These are phyloP conservation scores for Meliscaeva auricollis DNA, from an alignment of 2,888 invertebrate species.

Conservation along the genomic window DNA sequence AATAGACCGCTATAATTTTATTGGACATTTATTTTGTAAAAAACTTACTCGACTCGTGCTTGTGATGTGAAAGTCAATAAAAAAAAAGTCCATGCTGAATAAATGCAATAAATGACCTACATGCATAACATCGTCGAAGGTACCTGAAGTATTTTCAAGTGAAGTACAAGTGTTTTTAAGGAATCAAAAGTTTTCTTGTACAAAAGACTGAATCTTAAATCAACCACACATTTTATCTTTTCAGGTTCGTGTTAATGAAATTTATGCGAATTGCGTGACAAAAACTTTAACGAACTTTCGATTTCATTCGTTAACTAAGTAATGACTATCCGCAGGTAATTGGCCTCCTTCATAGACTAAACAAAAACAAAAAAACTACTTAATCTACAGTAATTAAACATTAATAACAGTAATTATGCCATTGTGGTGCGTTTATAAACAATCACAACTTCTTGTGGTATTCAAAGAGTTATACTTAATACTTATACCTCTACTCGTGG, in stretches of 20 bases:
- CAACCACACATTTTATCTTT: neutral
- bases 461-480: conserved; percentile 10
- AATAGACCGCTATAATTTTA: too few relatives aligned
- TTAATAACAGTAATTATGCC: conserved; percentile 55
- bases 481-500: neutral
- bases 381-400: conserved; percentile 53
- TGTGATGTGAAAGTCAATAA: too few relatives aligned
- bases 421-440: conserved; percentile 52
- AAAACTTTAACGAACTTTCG: conserved; percentile 50
- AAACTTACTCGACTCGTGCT: too few relatives aligned
- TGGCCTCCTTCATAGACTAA: conserved; percentile 30
- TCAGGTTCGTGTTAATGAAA: conserved; percentile 52
- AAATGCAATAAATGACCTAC: too few relatives aligned
- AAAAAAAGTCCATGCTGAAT: too few relatives aligned
- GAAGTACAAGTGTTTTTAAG: too few relatives aligned
- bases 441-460: conserved; percentile 33
- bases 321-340: conserved; percentile 44
- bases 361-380: conserved; percentile 19
- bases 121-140: too few relatives aligned
- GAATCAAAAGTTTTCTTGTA: neutral
- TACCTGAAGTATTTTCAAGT: too few relatives aligned
- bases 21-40: too few relatives aligned
- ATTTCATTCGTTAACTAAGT: conserved; percentile 51
- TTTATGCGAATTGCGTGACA: conserved; percentile 61
- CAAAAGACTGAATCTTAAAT: conserved; percentile 1